Evolutionary conservation across 1,140 invertebrate genomes (phyloP).

Genomic region (Drosophila repleta): DNA sequence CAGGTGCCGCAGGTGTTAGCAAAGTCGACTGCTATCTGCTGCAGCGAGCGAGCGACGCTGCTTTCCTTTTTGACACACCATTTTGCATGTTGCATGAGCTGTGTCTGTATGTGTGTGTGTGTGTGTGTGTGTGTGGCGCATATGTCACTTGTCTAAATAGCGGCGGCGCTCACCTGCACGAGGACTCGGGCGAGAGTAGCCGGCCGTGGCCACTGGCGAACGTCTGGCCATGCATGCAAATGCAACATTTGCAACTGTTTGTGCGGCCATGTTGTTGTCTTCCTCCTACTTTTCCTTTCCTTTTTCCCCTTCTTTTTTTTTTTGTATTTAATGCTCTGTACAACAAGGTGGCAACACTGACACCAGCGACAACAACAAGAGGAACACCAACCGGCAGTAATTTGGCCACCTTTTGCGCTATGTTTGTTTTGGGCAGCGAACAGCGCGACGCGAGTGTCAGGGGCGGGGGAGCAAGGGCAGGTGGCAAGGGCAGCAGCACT

Average conservation of each 20-base stretch:
- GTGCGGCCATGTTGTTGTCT: slow-evolving; percentile 54
- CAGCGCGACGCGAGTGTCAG: slow-evolving; percentile 19
- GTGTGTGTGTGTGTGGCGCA: slow-evolving; percentile 45
- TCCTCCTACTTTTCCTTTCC: slow-evolving; percentile 3
- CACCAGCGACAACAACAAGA: slow-evolving; percentile 46
- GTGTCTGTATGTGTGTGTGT: slow-evolving; percentile 15
- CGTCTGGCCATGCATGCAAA: slow-evolving; percentile 76
- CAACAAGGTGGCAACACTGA: slow-evolving; percentile 77
- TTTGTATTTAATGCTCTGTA: slow-evolving; percentile 2
- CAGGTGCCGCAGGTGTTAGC: slow-evolving; percentile 43
- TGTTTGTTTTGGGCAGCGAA: slow-evolving; percentile 51
- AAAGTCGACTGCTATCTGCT: slow-evolving; percentile 34
- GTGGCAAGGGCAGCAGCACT: background rate
- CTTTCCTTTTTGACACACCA: slow-evolving; percentile 75
- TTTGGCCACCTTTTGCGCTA: slow-evolving; percentile 71
- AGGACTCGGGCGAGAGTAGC: slow-evolving; percentile 21
- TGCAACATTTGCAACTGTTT: slow-evolving; percentile 80
- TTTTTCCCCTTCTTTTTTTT: slow-evolving; percentile 22
- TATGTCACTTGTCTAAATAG: slow-evolving; percentile 79
- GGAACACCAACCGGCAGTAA: slow-evolving; percentile 65
- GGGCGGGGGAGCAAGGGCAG: too few relatives aligned
- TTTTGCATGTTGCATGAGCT: slow-evolving; percentile 71
- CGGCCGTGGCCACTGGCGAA: slow-evolving; percentile 38
- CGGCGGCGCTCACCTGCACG: slow-evolving; percentile 59
- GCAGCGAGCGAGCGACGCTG: slow-evolving; percentile 35